Percentiles rank a stretch among this genome's conserved stretches.
Evolutionary conservation across 1,140 invertebrate species (phyloP).

Genomic region (Babylonia areolata): DNA sequence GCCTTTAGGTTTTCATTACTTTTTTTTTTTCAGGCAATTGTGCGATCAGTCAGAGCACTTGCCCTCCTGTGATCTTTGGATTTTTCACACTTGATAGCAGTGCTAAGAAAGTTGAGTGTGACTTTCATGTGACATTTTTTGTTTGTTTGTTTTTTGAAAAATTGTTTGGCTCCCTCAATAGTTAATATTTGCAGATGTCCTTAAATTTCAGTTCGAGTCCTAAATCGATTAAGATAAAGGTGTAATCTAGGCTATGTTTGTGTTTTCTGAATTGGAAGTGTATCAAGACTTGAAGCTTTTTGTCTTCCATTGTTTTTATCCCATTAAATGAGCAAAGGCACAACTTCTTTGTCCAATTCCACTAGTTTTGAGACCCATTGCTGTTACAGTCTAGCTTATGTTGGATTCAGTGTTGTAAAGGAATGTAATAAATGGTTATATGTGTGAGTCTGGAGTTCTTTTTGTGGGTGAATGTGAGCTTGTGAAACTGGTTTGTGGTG

Average conservation of each 20-base stretch:
- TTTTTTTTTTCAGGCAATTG: too few species aligned
- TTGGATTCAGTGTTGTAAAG: constrained; percentile 16
- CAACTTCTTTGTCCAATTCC: neutral
- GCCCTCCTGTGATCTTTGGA: too few species aligned
- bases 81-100: too few species aligned
- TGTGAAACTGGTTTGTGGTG: too few species aligned
- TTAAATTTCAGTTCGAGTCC: too few species aligned
- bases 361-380: neutral
- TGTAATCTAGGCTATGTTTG: too few species aligned
- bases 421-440: constrained; percentile 23
- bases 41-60: too few species aligned
- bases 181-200: too few species aligned
- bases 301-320: neutral
- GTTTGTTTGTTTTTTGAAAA: neutral
- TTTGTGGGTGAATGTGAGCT: neutral
- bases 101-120: too few species aligned
- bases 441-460: neutral
- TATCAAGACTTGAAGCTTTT: neutral
- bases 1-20: too few species aligned
- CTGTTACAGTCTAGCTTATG: neutral
- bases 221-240: too few species aligned
- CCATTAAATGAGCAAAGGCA: neutral
- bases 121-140: neutral
- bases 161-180: neutral
- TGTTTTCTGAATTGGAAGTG: too few species aligned